Evolutionary conservation across 2,113 vertebrate species (phyloP), one percentile per base, ranked within the genome.

Genomic region (Sapayoa aenigma): DNA sequence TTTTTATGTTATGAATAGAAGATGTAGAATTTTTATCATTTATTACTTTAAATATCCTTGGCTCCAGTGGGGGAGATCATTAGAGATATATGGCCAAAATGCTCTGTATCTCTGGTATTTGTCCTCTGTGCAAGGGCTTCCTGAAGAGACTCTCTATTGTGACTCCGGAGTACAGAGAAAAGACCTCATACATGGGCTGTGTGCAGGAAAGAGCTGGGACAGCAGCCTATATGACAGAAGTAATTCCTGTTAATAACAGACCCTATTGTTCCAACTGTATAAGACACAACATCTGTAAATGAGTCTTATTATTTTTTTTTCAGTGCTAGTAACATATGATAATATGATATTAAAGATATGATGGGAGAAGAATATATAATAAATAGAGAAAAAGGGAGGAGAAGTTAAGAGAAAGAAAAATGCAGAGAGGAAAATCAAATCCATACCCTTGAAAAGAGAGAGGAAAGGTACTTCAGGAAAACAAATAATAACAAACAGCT

Each of bases 221-320:
- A 69, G 37, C 10, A 49, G 19, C 4, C 27, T 12, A 3, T 42
- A 6, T 33, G 56, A 31, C 9, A 58, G 31, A 14, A 31, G 14
- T 21, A 62, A 11, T 15, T 50, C 9, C 33, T 52, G 41, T 12
- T 42, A 42, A 12, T 72, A 80, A 21, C 0, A 47, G 33, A 55
- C 1, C 4, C 3, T 77, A 31, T 77, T 23, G 71, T 3, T 2
- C 9, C 19, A 63, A 1, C 17, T 50, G 24, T 31, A 0, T 37
- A 65, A 73, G 37, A 58, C 0, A 5, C 11, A 33, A 47, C 7
- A 50, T 13, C 17, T 21, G 8, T 44, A 67, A 71, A 79, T 28
- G 10, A 81, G 9, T 31, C 9, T 65, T 20, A 23, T 24, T 50
- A 17, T 5, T 69, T 56, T 80, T 6, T 20, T 56, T 27, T 58